Evolutionary conservation across 2,888 invertebrate genomes (phyloP), one percentile per base, ranked within the genome.

Genomic region (Agrochola circellaris): DNA sequence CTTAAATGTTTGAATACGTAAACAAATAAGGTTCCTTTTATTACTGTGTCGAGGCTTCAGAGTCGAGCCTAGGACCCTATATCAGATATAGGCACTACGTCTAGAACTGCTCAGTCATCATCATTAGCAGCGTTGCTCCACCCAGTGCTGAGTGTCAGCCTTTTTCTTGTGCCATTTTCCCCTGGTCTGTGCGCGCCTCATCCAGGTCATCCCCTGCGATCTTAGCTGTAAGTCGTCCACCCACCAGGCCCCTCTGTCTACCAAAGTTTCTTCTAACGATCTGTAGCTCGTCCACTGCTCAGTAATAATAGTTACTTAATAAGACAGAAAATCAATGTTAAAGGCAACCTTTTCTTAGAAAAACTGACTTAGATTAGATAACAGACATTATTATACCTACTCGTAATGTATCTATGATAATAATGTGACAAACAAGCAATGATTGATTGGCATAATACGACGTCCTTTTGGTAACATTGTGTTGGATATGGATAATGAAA

Each of bases 391-490:
- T 15, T 58, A 58, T 58, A n/a, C n/a, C n/a, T n/a, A n/a, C n/a
- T n/a, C n/a, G n/a, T n/a, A 13, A 26, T 58, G 26, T 58, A 58
- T 26, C 13, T 58, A 26, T 6, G 26, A 62, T 62, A 77, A 66
- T 42, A 42, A 67, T 23, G 45, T 26, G 62, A 77, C 56, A 68
- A 13, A 68, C n/a, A 38, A 26, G 38, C 60, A 26, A 26, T 34
- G 20, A 45, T 13, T 68, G 77, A 68, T 77, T 77, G 68, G 17
- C 77, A 68, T 54, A 56, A 61, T 54, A 48, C 61, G 0, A 26
- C 48, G 38, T 56, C 38, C 56, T 68, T 60, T 56, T 64, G 26
- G 23, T 48, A 26, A 58, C 30, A 48, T 75, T 34, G 17, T 58
- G 38, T 34, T 48, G 34, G 26, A 34, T 26, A 58, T 56, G 13